These are phyloP conservation scores for Epinephelus malabaricus DNA, from an alignment of 2,797 vertebrate species.

Conservation along the genomic window DNA sequence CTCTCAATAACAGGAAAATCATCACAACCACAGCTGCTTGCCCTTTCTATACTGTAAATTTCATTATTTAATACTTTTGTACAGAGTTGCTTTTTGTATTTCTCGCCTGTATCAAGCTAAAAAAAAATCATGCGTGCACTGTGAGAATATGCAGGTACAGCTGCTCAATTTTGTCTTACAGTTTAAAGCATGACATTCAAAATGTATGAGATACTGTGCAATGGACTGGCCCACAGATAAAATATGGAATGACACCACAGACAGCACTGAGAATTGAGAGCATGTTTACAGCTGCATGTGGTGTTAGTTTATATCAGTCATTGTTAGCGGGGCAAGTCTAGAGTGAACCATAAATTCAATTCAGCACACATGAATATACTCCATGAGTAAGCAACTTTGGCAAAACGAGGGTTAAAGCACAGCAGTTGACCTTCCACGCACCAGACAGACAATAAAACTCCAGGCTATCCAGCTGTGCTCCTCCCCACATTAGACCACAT, in stretches of 20 bases:
- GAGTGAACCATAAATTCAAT: constrained; percentile 12
- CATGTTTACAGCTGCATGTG: constrained; percentile 15
- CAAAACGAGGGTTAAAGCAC: not conserved
- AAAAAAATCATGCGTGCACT: not conserved
- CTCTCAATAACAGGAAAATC: not conserved
- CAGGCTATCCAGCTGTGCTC: constrained; percentile 33
- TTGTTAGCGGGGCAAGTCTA: not conserved
- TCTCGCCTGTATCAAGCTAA: not conserved
- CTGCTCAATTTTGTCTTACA: not conserved
- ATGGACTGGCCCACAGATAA: not conserved
- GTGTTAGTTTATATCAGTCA: not conserved
- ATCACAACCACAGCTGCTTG: not conserved
- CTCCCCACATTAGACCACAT: not conserved
- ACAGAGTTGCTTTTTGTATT: not conserved
- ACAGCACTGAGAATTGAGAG: constrained; percentile 11
- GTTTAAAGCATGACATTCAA: not conserved
- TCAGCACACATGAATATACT: not conserved
- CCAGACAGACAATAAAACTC: constrained; percentile 15
- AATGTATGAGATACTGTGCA: constrained; percentile 3
- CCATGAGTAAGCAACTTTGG: not conserved
- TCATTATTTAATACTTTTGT: not conserved
- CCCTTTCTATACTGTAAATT: not conserved
- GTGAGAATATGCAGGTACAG: not conserved
- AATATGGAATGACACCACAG: constrained; percentile 1
- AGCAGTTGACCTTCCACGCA: constrained; percentile 26